phyloP scores from a whole-genome alignment of 1,140 invertebrate species.

The Drosophila athabasca region DNA sequence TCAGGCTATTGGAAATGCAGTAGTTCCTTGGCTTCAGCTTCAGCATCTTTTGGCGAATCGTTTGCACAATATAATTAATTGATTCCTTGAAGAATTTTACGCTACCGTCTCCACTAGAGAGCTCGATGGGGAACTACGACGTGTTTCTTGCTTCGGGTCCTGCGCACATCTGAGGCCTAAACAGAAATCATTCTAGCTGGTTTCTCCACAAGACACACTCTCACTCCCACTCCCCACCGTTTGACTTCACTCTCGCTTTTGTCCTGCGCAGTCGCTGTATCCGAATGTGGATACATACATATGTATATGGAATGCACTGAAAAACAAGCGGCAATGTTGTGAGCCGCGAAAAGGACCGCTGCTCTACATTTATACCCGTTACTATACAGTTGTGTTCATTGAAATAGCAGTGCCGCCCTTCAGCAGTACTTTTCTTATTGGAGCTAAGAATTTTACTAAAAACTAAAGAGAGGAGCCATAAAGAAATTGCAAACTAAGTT shows the following conservation, averaged over 20 bases:
- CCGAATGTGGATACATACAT: not conserved
- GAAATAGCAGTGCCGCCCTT: too few species aligned
- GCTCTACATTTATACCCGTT: too few species aligned
- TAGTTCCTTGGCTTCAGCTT: conserved; percentile 19
- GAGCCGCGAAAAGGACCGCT: too few species aligned
- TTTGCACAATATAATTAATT: conserved; percentile 32
- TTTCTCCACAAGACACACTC: conserved; percentile 9
- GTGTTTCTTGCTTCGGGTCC: conserved; percentile 60
- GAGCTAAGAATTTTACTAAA: too few species aligned
- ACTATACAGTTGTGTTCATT: too few species aligned
- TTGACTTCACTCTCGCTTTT: conserved; percentile 66
- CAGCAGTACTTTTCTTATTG: too few species aligned
- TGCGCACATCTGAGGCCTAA: conserved; percentile 68
- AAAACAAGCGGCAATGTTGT: too few species aligned
- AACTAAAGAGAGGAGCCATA: too few species aligned
- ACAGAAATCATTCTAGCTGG: conserved; percentile 12
- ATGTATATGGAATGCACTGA: conserved; percentile 14
- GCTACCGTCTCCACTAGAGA: conserved; percentile 28
- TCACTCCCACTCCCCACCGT: not conserved
- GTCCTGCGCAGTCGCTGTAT: conserved; percentile 48
- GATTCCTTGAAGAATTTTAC: conserved; percentile 38
- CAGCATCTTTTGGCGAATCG: conserved; percentile 14
- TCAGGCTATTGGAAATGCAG: conserved; percentile 24
- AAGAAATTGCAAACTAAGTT: too few species aligned
- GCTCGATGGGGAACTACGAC: conserved; percentile 32